Conservation (phyloP, 1,140 invertebrate genomes). For the Zaprionus ghesquierei region DNA sequence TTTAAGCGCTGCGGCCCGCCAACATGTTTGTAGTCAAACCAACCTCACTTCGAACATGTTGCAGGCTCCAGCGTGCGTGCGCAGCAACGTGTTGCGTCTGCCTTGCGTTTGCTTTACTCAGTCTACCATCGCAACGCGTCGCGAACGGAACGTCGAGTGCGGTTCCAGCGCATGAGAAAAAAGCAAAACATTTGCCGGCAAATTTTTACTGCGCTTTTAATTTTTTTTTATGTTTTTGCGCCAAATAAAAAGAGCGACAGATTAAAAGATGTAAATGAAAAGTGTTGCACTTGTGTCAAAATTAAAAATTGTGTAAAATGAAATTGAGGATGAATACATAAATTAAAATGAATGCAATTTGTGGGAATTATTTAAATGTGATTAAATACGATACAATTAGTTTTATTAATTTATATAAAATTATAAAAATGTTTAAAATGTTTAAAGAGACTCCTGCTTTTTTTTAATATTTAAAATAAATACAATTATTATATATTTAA, state of each 20-base stretch:
- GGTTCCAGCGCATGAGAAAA: slow-evolving; percentile 1
- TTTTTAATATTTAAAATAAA: no score
- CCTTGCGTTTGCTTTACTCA: neutral
- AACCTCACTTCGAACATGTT: slow-evolving; percentile 30
- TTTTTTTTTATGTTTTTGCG: slow-evolving; percentile 55
- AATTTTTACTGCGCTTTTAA: slow-evolving; percentile 25
- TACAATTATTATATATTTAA: no score
- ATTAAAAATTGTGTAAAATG: slow-evolving; percentile 23
- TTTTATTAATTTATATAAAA: no score
- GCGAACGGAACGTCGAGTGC: slow-evolving; percentile 16
- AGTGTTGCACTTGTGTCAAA: slow-evolving; percentile 22
- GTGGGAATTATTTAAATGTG: neutral
- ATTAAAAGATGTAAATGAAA: slow-evolving; percentile 18
- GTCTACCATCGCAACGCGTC: slow-evolving; percentile 33
- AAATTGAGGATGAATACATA: neutral
- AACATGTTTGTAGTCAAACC: slow-evolving; percentile 3
- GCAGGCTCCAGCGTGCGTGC: neutral
- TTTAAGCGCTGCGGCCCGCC: slow-evolving; percentile 20
- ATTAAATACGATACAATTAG: neutral
- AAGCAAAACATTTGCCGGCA: slow-evolving; percentile 16
- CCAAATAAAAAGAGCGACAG: slow-evolving; percentile 51
- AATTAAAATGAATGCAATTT: neutral
- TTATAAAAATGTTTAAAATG: neutral
- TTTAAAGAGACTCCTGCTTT: no score
- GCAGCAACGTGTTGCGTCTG: neutral